These are phyloP conservation scores for Thunnus albacares DNA, from an alignment of 2,797 vertebrate species.

Conservation along the genomic window DNA sequence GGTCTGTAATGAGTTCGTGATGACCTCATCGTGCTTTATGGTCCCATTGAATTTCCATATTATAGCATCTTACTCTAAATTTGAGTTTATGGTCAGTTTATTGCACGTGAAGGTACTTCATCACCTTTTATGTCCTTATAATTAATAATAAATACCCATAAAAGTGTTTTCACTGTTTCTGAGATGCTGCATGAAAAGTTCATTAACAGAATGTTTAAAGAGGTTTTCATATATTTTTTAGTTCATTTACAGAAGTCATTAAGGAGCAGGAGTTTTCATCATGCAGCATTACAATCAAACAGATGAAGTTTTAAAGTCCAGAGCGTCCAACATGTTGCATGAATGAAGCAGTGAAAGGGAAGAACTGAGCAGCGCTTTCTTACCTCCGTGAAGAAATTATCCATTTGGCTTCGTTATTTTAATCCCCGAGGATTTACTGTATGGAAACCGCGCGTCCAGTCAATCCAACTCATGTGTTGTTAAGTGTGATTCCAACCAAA, in stretches of 20 bases:
- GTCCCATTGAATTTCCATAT: background rate
- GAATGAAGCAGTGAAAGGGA: background rate
- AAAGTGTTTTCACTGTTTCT: no score
- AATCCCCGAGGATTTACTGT: slow-evolving; percentile 69
- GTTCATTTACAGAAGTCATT: background rate
- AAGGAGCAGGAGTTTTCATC: no score
- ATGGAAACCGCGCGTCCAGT: slow-evolving; percentile 42
- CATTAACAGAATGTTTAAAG: background rate
- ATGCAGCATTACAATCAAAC: no score
- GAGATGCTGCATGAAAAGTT: no score
- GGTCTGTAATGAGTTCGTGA: background rate
- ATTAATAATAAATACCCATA: no score
- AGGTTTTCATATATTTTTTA: accelerated
- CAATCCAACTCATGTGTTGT: slow-evolving; percentile 71
- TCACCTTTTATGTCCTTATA: no score
- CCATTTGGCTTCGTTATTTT: slow-evolving; percentile 84
- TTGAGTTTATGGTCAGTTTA: background rate
- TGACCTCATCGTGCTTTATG: background rate
- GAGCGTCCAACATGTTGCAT: background rate
- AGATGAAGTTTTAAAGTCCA: background rate
- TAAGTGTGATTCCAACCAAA: slow-evolving; percentile 43
- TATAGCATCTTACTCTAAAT: background rate
- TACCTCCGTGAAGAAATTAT: slow-evolving; percentile 91
- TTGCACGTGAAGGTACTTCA: background rate
- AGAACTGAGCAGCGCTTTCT: slow-evolving; percentile 52